Conservation (phyloP, 2,797 vertebrate species). For the Micropoecilia bifurca region DNA sequence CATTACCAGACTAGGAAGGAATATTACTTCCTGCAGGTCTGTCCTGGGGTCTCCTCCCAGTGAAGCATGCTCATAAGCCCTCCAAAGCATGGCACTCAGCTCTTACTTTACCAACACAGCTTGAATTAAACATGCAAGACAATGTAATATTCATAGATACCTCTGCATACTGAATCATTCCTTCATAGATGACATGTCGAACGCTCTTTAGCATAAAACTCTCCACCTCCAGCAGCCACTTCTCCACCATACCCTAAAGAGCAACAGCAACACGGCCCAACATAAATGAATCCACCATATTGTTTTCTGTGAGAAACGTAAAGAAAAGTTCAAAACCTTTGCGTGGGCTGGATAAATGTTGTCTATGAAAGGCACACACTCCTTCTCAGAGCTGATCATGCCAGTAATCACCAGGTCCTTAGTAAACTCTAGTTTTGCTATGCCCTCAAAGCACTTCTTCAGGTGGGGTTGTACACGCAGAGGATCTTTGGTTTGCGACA, state of each 20-base stretch:
- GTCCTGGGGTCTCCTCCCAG: background rate
- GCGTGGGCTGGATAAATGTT: conserved; percentile 86
- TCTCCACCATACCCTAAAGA: conserved; percentile 93
- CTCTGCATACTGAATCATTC: conserved; percentile 84
- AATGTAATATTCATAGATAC: conserved; percentile 62
- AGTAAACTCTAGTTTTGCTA: conserved; percentile 89
- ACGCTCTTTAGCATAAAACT: conserved; percentile 88
- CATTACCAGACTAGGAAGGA: background rate
- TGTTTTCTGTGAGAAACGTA: background rate
- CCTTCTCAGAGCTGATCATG: conserved; percentile 94
- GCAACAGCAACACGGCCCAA: background rate
- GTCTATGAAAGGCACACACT: conserved; percentile 84
- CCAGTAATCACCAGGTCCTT: conserved; percentile 84
- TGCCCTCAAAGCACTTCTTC: conserved; percentile 97
- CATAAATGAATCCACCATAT: background rate
- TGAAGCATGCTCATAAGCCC: background rate
- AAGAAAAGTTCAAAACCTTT: conserved; percentile 76
- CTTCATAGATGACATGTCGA: conserved; percentile 83
- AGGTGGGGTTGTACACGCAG: conserved; percentile 92
- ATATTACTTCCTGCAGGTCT: background rate
- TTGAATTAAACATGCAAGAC: background rate
- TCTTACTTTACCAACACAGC: background rate
- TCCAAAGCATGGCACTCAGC: background rate
- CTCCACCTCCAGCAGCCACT: conserved; percentile 94
- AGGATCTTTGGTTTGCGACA: conserved; percentile 95